Evolutionary conservation across 2,113 vertebrate genomes (phyloP).

Genomic region (Otus sunia): DNA sequence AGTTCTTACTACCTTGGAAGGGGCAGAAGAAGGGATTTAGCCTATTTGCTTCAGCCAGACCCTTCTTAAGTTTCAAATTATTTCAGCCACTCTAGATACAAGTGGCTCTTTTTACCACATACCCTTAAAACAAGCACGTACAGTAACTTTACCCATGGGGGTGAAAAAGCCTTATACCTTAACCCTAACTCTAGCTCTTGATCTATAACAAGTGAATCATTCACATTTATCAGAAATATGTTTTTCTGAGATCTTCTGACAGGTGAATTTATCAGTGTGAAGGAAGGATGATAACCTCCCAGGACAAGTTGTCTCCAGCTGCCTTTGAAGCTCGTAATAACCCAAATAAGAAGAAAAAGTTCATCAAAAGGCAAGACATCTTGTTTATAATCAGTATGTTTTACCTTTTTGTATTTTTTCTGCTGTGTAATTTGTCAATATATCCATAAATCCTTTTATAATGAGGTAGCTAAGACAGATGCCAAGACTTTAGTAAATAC

Average conservation of each 20-base stretch:
- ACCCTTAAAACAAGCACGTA: not conserved
- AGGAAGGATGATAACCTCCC: not conserved
- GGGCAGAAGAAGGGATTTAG: not conserved
- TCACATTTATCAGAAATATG: not conserved
- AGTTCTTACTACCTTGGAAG: not conserved
- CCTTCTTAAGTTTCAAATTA: not conserved
- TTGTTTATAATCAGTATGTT: not conserved
- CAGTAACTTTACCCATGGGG: not conserved
- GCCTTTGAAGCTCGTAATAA: not conserved
- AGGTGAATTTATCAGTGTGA: not conserved
- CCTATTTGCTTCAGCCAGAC: not conserved
- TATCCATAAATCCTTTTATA: not conserved
- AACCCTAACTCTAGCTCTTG: not conserved
- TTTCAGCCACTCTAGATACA: not conserved
- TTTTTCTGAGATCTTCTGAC: not conserved
- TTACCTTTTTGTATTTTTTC: not conserved
- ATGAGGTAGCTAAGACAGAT: not conserved
- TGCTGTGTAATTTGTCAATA: not conserved
- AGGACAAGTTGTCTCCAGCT: not conserved
- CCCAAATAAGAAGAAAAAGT: not conserved
- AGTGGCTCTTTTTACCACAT: not conserved
- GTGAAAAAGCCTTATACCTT: not conserved
- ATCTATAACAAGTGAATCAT: not conserved
- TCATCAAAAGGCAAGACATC: not conserved
- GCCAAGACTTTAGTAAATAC: not conserved